Conservation (phyloP, 1,140 invertebrate genomes). For the Apis mellifera region DNA sequence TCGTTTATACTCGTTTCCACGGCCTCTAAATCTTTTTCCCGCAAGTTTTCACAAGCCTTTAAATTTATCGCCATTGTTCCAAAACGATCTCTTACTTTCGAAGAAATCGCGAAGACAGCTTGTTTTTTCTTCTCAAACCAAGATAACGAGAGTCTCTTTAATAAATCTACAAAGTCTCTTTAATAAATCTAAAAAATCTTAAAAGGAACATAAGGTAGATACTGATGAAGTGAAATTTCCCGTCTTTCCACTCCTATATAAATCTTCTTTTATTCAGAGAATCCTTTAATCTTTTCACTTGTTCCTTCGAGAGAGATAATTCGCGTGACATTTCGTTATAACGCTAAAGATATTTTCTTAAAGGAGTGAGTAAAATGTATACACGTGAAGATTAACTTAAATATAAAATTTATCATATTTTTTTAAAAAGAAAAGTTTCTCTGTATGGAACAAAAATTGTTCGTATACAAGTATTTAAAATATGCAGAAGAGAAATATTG, state of each 20-base stretch:
- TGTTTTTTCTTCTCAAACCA: not conserved
- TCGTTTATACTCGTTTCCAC: slow-evolving; percentile 28
- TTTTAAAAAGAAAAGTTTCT: too few relatives aligned
- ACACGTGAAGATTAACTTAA: too few relatives aligned
- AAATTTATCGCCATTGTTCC: slow-evolving; percentile 58
- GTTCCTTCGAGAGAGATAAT: too few relatives aligned
- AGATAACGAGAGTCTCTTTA: not conserved
- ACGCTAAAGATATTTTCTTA: too few relatives aligned
- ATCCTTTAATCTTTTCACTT: too few relatives aligned
- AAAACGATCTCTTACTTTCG: not conserved
- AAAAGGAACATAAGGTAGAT: not conserved
- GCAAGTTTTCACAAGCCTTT: slow-evolving; percentile 25
- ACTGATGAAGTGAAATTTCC: not conserved
- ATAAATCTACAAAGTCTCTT: not conserved
- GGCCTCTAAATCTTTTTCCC: not conserved
- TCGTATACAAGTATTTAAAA: too few relatives aligned
- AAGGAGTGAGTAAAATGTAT: too few relatives aligned
- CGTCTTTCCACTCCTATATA: not conserved
- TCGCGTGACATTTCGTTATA: too few relatives aligned
- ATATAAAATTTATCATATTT: too few relatives aligned
- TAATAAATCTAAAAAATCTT: not conserved
- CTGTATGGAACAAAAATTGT: too few relatives aligned
- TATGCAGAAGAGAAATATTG: too few relatives aligned
- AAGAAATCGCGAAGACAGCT: not conserved
- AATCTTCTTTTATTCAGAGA: too few relatives aligned